A percentile compares a stretch with the other conserved stretches of the same genome.
Evolutionary conservation across 2,888 invertebrate genomes (phyloP).

Genomic region (Athalia cordata): DNA sequence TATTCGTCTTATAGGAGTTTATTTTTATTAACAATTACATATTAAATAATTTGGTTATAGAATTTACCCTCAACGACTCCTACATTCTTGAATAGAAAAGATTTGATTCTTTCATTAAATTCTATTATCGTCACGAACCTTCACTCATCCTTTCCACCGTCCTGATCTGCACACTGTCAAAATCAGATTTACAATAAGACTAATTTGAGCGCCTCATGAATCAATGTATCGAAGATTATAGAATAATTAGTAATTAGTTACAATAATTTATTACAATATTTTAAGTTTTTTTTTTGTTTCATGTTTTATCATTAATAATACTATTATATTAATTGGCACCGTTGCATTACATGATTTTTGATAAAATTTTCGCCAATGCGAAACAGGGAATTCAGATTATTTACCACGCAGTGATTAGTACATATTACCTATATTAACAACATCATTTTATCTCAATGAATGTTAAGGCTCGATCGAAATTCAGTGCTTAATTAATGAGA

Average conservation of each 20-base stretch:
- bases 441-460: conserved; percentile 31
- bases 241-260: neutral
- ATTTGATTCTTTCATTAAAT: conserved; percentile 35
- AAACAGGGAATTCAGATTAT: conserved; percentile 15
- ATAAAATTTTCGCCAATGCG: conserved; percentile 1
- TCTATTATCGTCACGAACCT: conserved; percentile 12
- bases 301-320: conserved; percentile 32
- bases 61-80: conserved; percentile 12
- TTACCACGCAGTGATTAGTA: neutral
- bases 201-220: conserved; percentile 29
- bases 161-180: neutral
- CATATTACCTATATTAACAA: neutral
- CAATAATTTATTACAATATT: conserved; percentile 14
- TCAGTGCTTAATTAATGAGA: neutral
- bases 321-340: conserved; percentile 42
- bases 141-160: conserved; percentile 3
- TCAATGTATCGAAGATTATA: conserved; percentile 25
- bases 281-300: neutral
- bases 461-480: conserved; percentile 15
- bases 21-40: conserved; percentile 36
- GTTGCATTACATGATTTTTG: conserved; percentile 26
- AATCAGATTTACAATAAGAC: conserved; percentile 20
- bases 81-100: conserved; percentile 26
- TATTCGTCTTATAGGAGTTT: conserved; percentile 20
- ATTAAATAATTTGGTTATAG: conserved; percentile 28